phyloP scores from a whole-genome alignment of 2,888 invertebrate genomes.

The Melitaea athalia region DNA sequence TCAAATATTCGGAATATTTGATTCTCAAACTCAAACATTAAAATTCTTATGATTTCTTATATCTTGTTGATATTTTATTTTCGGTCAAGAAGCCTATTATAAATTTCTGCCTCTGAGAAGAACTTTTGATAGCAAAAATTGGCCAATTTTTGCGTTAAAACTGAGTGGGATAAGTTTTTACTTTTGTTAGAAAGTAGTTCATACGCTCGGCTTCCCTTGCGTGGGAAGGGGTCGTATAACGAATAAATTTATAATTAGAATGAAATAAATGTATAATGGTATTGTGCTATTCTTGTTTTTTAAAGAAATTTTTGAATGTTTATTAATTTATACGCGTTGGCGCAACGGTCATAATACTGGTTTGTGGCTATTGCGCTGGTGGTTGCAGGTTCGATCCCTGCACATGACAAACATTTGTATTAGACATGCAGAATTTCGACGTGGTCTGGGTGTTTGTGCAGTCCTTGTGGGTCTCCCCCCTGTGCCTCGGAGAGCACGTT shows the following conservation, averaged over 20 bases:
- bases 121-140: slow-evolving; percentile 14
- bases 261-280: no score
- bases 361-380: no score
- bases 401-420: no score
- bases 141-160: background rate
- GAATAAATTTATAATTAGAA: background rate
- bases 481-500: no score
- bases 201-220: background rate
- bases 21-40: slow-evolving; percentile 3
- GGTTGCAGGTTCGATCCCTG: no score
- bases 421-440: no score
- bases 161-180: background rate
- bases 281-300: background rate
- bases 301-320: background rate
- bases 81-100: slow-evolving; percentile 10
- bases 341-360: no score
- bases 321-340: no score
- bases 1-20: background rate
- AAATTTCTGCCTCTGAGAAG: slow-evolving; percentile 6
- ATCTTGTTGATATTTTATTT: slow-evolving; percentile 13
- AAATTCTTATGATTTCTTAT: slow-evolving; percentile 17
- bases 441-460: no score
- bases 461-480: no score
- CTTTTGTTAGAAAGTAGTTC: background rate
- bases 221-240: background rate